phyloP scores from a whole-genome alignment of 2,113 vertebrate genomes.

The Varanus salvator region DNA sequence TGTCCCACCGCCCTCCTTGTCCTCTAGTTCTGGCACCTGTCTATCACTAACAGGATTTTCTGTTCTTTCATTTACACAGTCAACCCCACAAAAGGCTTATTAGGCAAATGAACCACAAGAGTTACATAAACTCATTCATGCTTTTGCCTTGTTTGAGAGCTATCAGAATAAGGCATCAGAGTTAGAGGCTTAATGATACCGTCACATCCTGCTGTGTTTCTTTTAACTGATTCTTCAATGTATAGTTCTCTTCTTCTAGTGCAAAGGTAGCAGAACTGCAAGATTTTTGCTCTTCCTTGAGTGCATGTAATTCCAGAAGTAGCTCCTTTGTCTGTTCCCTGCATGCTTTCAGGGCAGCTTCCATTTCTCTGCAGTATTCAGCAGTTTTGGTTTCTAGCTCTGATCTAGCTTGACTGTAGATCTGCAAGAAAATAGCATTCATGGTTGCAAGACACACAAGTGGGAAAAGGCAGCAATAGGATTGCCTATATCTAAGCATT shows the following conservation, averaged over 20 bases:
- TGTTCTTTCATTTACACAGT: background rate
- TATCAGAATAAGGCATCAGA: background rate
- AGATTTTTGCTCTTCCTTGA: conserved; percentile 46
- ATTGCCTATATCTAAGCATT: background rate
- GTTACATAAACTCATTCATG: background rate
- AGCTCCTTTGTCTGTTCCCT: conserved; percentile 63
- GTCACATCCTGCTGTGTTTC: conserved; percentile 58
- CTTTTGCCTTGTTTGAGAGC: background rate
- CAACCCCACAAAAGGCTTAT: background rate
- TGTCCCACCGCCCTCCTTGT: too few relatives aligned
- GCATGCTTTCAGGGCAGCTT: conserved; percentile 52
- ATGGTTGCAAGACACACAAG: background rate
- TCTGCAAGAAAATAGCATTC: conserved; percentile 17
- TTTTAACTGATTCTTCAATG: conserved; percentile 46
- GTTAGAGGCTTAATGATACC: conserved; percentile 52
- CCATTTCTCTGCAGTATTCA: conserved; percentile 46
- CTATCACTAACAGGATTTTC: background rate
- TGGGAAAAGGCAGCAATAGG: background rate
- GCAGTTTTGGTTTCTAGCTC: conserved; percentile 53
- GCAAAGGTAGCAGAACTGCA: background rate
- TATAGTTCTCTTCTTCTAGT: conserved; percentile 49
- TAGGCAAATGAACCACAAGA: background rate
- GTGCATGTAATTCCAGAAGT: conserved; percentile 54
- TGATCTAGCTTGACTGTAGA: conserved; percentile 44
- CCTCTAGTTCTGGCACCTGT: background rate